These are phyloP conservation scores for Meiosimyza platycephala DNA, from an alignment of 2,888 invertebrate species.

Conservation along the genomic window DNA sequence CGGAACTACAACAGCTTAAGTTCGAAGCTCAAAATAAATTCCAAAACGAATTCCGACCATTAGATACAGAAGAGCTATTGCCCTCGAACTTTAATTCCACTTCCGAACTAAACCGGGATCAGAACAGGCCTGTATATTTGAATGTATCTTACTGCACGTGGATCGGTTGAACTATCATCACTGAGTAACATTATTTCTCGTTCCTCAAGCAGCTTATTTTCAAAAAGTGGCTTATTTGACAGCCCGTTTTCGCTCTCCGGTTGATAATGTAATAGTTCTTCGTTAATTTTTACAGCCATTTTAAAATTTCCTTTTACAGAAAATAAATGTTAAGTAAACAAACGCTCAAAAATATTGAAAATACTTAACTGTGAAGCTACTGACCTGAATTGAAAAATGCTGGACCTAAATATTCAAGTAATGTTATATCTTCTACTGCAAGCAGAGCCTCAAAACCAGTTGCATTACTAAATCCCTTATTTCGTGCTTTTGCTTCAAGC, in stretches of 20 bases:
- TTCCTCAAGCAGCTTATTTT: conserved; percentile 16
- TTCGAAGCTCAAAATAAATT: too few relatives aligned
- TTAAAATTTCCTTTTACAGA: conserved; percentile 44
- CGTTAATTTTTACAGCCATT: conserved; percentile 50
- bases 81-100: too few relatives aligned
- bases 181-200: too few relatives aligned
- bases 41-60: too few relatives aligned
- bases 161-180: too few relatives aligned
- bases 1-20: too few relatives aligned
- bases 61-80: too few relatives aligned
- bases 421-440: not conserved
- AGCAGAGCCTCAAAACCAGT: too few relatives aligned
- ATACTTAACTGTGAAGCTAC: not conserved
- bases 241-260: conserved; percentile 44
- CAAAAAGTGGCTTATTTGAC: conserved; percentile 35
- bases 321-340: not conserved
- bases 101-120: too few relatives aligned
- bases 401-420: conserved; percentile 46
- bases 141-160: too few relatives aligned
- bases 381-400: conserved; percentile 37
- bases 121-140: too few relatives aligned
- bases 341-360: not conserved
- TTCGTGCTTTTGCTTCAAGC: conserved; percentile 42
- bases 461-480: too few relatives aligned
- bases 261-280: conserved; percentile 46